Evolutionary conservation across 2,888 invertebrate species (phyloP), one percentile per base, ranked within the genome.

Genomic region (Sphaeridia pumilis): DNA sequence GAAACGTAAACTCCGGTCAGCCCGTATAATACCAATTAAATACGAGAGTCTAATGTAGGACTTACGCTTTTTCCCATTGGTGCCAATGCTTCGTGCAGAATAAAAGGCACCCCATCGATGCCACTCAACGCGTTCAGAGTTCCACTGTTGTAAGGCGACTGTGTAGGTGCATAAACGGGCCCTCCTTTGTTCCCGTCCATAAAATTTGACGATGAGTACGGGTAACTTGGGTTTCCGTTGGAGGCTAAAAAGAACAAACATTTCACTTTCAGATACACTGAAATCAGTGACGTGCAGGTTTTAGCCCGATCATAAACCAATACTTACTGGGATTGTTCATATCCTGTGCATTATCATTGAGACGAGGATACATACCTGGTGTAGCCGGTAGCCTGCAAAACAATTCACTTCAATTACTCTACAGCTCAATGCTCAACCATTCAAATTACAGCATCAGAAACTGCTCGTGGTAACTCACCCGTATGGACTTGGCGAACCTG

Each of bases 31-130:
- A n/a, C n/a, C n/a, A n/a, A n/a, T n/a, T n/a, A n/a, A n/a, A n/a
- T n/a, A n/a, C n/a, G n/a, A n/a, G n/a, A n/a, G n/a, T n/a, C n/a
- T n/a, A n/a, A n/a, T n/a, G n/a, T n/a, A 14, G 14, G 20, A 38
- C 38, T 38, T 38, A 38, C 38, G 20, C 20, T 38, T 12, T 5
- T 5, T 14, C 38, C 38, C 4, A 24, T 21, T 12, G 52, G 28
- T 44, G 48, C 43, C 44, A 63, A 53, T 49, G 57, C 59, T 27
- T 61, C 61, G 22, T 86, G 84, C 58, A 90, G 75, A 54, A 82
- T 72, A 71, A 90, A 89, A 47, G 87, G 88, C 60, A 90, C 83
- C 21, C 89, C 90, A 66, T 88, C 87, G 65, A 90, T 72, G 44
- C 83, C 87, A 67, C 76, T 75, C 63, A 67, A 36, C 14, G 55